Base-by-base conservation (phyloP, 2,797 vertebrate species). In the Peromyscus eremicus region DNA sequence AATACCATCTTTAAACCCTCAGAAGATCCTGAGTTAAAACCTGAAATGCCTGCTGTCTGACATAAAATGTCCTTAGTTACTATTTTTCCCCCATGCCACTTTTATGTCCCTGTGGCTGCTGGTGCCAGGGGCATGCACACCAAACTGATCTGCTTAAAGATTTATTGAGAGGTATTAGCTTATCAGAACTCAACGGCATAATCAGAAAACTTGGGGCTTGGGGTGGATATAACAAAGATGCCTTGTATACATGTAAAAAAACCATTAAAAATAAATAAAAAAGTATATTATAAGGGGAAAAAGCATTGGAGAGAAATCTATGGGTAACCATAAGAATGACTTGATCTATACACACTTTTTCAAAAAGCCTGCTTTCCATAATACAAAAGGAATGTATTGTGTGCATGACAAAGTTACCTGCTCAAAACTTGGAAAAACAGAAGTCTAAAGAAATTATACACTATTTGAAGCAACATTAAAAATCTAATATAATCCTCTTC, bases 401-500 rank as follows among this genome's bases (percentile, higher is more conserved):
- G 1, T 75, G 49, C 27, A 43, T 90, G 70, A 75, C 64, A 85
- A 89, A 96, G 71, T 95, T 92, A 68, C 85, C 62, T 55, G 40
- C 49, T 91, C 32, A 96, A 95, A 98, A 97, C 88, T 97, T 97
- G 84, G 80, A 87, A 89, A 96, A 32, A 40, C 77, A 91, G 83
- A 93, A 97, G 66, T 52, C 70, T 57, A 79, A 95, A 97, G 81
- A 98, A 98, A 97, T 98, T 97, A 90, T 40, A 94, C 27, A 95
- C 96, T 97, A 84, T 98, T 97, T 97, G 95, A 95, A 98, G 94
- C 92, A 94, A 93, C 98, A 96, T 96, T 96, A 29, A 97, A 97
- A 97, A 32, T 93, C 84, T 97, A 96, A 98, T 97, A 97, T 98
- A 98, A 97, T 97, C 98, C 92, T 98, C 92, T 98, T 97, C 94